Evolutionary conservation across 2,888 invertebrate species (phyloP).

Genomic region (Steinernema scapterisci): DNA sequence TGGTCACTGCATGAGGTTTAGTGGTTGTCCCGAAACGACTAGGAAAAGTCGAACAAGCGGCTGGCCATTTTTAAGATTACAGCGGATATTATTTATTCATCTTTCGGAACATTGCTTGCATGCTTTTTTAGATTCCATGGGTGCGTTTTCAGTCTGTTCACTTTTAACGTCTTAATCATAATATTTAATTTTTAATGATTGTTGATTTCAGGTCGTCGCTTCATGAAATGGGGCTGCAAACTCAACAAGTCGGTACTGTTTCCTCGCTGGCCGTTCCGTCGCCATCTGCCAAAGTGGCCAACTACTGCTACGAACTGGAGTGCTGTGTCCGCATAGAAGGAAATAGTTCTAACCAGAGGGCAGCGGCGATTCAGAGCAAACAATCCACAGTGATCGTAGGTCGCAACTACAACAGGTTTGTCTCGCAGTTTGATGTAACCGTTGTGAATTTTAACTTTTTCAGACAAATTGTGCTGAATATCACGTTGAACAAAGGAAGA

Average conservation of each 20-base stretch:
- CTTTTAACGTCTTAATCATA: no score
- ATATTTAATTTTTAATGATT: no score
- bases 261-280: not conserved
- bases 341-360: slow-evolving; percentile 9
- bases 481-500: slow-evolving; percentile 39
- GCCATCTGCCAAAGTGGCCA: not conserved
- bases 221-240: no score
- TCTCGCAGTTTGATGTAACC: not conserved
- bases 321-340: slow-evolving; percentile 45
- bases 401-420: not conserved
- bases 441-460: slow-evolving; percentile 18
- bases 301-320: slow-evolving; percentile 50
- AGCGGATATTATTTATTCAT: no score
- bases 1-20: no score
- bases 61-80: no score
- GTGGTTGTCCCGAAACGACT: no score
- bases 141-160: no score
- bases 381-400: slow-evolving; percentile 4
- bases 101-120: no score
- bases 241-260: not conserved
- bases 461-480: slow-evolving; percentile 50
- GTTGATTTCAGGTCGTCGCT: no score
- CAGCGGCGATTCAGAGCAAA: not conserved
- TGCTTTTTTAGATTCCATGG: no score
- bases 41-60: no score